Evolutionary conservation across 2,888 invertebrate genomes (phyloP).

Genomic region (Anoncus sp.): DNA sequence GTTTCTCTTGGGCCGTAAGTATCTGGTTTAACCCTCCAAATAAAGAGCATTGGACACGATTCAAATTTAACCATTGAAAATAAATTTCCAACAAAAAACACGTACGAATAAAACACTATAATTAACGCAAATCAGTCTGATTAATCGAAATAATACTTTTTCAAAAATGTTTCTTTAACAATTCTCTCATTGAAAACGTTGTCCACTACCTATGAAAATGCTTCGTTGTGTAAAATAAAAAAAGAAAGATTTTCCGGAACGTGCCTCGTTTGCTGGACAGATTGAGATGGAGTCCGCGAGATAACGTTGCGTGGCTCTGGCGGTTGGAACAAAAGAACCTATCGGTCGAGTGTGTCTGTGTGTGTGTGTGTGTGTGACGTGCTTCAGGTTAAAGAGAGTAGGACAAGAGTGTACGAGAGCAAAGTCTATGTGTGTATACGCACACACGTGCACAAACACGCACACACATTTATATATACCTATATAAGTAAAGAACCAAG

Average conservation of each 20-base stretch:
- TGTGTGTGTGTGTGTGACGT: constrained; percentile 5
- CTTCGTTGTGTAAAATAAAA: constrained; percentile 13
- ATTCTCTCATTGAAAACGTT: constrained; percentile 6
- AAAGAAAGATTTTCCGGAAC: constrained; percentile 52
- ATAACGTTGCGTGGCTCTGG: constrained; percentile 54
- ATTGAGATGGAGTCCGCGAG: constrained; percentile 54
- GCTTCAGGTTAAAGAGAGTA: constrained; percentile 40
- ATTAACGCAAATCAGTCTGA: no score
- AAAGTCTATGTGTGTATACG: constrained; percentile 26
- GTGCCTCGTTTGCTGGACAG: constrained; percentile 41
- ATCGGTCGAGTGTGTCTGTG: constrained; percentile 37
- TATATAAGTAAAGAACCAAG: constrained; percentile 8
- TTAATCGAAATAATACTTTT: no score
- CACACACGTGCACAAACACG: no score
- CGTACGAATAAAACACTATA: no score
- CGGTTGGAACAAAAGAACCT: constrained; percentile 60
- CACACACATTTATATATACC: constrained; percentile 26
- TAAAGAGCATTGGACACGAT: no score
- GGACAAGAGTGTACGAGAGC: constrained; percentile 34
- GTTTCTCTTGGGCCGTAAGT: no score
- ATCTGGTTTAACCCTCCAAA: no score
- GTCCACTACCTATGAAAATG: constrained; percentile 1
- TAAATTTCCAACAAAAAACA: no score
- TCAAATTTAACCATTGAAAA: no score
- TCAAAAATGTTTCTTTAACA: no score